These are phyloP conservation scores for Anadara kagoshimensis DNA, from an alignment of 1,140 invertebrate genomes.

Conservation along the genomic window DNA sequence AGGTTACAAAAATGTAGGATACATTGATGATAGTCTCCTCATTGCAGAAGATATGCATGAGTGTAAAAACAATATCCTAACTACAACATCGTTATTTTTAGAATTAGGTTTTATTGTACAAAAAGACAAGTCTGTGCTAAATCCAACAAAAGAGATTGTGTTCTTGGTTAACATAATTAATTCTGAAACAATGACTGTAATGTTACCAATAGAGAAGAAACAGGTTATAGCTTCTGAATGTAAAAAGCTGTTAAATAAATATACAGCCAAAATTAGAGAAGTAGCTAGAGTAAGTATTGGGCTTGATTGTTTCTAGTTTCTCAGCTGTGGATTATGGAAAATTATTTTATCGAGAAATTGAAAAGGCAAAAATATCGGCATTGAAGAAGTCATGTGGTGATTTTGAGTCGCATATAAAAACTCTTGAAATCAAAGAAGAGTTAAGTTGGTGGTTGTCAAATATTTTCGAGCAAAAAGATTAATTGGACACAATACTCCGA, in stretches of 20 bases:
- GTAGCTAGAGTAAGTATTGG: slow-evolving; percentile 25
- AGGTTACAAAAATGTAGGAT: slow-evolving; percentile 41
- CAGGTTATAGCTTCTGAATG: slow-evolving; percentile 15
- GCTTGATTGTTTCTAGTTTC: slow-evolving; percentile 35
- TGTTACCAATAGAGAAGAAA: slow-evolving; percentile 24
- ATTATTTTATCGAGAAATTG: slow-evolving; percentile 14
- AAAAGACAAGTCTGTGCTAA: slow-evolving; percentile 10
- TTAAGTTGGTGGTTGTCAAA: slow-evolving; percentile 35
- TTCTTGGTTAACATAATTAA: slow-evolving; percentile 8
- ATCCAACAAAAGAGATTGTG: too few species aligned
- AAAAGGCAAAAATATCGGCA: slow-evolving; percentile 18
- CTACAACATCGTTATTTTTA: slow-evolving; percentile 26
- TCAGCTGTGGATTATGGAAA: slow-evolving; percentile 28
- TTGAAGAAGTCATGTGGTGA: background rate
- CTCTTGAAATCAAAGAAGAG: slow-evolving; percentile 2
- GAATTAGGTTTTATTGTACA: slow-evolving; percentile 40
- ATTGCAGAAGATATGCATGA: slow-evolving; percentile 21
- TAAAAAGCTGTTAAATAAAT: slow-evolving; percentile 14
- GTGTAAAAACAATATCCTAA: slow-evolving; percentile 34
- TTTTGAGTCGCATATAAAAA: background rate
- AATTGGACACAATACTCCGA: slow-evolving; percentile 1
- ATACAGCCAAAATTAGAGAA: slow-evolving; percentile 16
- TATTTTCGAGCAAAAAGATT: slow-evolving; percentile 10
- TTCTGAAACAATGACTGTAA: slow-evolving; percentile 32
- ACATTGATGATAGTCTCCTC: slow-evolving; percentile 42